phyloP scores from a whole-genome alignment of 2,113 vertebrate species.

The Perca flavescens region DNA sequence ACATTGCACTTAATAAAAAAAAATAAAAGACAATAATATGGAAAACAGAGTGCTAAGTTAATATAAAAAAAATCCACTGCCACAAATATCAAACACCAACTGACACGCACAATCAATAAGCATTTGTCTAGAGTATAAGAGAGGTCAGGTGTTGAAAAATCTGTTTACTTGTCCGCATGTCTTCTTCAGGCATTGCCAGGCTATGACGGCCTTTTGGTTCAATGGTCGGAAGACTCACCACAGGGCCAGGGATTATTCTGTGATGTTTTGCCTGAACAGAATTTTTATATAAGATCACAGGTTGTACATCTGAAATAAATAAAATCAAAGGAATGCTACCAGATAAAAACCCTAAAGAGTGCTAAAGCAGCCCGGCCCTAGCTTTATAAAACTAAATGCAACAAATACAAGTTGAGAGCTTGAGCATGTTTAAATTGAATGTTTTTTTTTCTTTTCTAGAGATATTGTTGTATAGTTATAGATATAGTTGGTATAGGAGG shows the following conservation, averaged over 20 bases:
- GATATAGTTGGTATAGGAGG: too few relatives aligned
- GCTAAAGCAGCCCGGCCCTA: not conserved
- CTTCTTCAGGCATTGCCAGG: constrained; percentile 63
- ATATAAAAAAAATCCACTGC: not conserved
- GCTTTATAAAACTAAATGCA: not conserved
- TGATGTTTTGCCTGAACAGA: constrained; percentile 76
- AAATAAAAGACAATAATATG: not conserved
- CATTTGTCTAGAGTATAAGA: not conserved
- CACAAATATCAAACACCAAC: not conserved
- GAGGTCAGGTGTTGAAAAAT: not conserved
- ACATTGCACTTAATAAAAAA: not conserved
- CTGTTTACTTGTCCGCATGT: constrained; percentile 82
- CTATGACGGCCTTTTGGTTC: constrained; percentile 63
- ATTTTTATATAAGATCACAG: constrained; percentile 8
- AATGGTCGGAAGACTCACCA: constrained; percentile 36
- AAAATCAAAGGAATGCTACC: constrained; percentile 10
- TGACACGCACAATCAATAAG: not conserved
- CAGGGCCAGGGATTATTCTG: constrained; percentile 74
- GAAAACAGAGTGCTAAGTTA: not conserved
- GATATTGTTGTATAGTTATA: not conserved
- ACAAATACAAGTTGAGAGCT: not conserved
- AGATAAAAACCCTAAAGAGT: not conserved
- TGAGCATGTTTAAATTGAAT: not conserved
- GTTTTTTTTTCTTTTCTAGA: not conserved
- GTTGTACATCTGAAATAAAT: not conserved